Evolutionary conservation across 2,888 invertebrate genomes (phyloP).

Genomic region (Fissipunctia ypsillon): DNA sequence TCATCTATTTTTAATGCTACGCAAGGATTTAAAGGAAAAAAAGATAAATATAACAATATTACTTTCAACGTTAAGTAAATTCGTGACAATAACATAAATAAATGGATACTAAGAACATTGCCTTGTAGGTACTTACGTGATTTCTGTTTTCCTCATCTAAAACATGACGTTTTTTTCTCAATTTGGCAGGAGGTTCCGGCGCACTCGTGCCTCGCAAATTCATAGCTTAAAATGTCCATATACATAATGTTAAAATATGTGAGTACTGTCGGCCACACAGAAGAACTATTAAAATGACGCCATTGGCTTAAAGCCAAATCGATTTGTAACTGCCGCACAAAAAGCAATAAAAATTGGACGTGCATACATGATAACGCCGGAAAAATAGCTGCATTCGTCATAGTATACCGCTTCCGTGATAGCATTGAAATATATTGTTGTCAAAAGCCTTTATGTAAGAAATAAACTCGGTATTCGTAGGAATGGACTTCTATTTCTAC

Average conservation of each 20-base stretch:
- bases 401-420: conserved; percentile 80
- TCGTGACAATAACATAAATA: conserved; percentile 19
- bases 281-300: conserved; percentile 87
- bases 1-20: conserved; percentile 4
- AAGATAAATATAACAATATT: conserved; percentile 11
- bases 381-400: conserved; percentile 86
- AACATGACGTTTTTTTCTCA: conserved; percentile 29
- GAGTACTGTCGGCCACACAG: conserved; percentile 74
- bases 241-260: conserved; percentile 69
- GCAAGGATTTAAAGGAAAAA: not conserved
- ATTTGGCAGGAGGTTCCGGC: conserved; percentile 24
- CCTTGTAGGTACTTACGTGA: conserved; percentile 22
- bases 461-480: conserved; percentile 51
- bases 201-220: conserved; percentile 46
- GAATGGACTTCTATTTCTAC: conserved; percentile 35
- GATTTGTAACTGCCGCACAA: conserved; percentile 89
- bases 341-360: conserved; percentile 89
- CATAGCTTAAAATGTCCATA: conserved; percentile 61
- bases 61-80: conserved; percentile 19
- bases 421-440: conserved; percentile 76
- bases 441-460: conserved; percentile 68
- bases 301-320: conserved; percentile 89
- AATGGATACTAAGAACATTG: conserved; percentile 5
- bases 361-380: conserved; percentile 85
- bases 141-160: conserved; percentile 33